Evolutionary conservation across 23 tunicate species (phyloP).

Genomic region (Halocynthia roretzi): DNA sequence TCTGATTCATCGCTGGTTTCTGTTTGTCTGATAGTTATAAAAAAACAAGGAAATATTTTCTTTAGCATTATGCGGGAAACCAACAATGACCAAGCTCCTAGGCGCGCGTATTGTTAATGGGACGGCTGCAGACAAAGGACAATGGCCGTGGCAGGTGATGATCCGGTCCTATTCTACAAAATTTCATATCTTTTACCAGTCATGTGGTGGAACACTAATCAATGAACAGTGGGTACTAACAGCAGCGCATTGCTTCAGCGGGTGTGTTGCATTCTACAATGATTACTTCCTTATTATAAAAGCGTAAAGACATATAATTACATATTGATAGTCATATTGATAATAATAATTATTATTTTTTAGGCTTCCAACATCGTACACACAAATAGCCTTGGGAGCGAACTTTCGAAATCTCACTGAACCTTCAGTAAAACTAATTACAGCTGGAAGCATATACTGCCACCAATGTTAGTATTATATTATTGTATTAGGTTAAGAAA

Average conservation of each 20-base stretch:
- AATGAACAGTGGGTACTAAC: slow-evolving; percentile 87
- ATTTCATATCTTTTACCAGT: slow-evolving; percentile 19
- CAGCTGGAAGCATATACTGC: slow-evolving; percentile 1
- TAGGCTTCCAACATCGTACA: slow-evolving; percentile 9
- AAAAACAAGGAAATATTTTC: too few relatives aligned
- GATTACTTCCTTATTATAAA: too few relatives aligned
- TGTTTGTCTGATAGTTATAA: too few relatives aligned
- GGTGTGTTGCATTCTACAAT: background rate
- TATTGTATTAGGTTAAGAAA: too few relatives aligned
- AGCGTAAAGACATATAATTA: background rate
- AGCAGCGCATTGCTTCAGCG: slow-evolving; percentile 77
- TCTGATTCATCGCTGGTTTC: too few relatives aligned
- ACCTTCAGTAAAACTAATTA: slow-evolving; percentile 9
- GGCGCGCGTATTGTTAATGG: slow-evolving; percentile 52
- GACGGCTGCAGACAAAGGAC: slow-evolving; percentile 42
- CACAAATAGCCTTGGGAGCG: slow-evolving; percentile 18
- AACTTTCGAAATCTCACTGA: background rate
- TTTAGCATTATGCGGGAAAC: background rate
- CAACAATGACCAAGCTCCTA: background rate
- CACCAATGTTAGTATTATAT: slow-evolving; percentile 9
- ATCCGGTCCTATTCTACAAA: background rate
- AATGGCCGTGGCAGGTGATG: slow-evolving; percentile 87
- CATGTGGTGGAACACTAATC: slow-evolving; percentile 80
- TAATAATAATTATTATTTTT: background rate
- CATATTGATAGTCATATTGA: background rate